Base-by-base conservation (phyloP, 1,140 invertebrate species). In the Neodiprion fabricii region DNA sequence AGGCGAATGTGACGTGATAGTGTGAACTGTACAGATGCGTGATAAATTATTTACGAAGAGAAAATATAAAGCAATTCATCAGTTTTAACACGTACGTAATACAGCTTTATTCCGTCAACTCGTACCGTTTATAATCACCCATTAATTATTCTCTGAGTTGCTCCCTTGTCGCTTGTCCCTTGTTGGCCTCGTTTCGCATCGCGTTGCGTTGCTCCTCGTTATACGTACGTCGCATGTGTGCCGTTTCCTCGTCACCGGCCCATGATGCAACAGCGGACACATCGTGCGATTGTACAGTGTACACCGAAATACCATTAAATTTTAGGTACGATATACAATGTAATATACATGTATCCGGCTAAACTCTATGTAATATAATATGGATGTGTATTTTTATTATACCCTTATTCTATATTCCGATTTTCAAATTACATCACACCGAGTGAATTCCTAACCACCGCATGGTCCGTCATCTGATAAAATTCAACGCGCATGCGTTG, bases 131-230 rank as follows among this genome's bases (percentile, higher is more conserved):
- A 61, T 61, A 61, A 61, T 61, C 53, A 61, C 53, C 53, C 53
- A 61, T 61, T 61, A 61, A 61, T 61, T 61, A 61, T 61, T 61
- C 53, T 17, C 53, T 61, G 11, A 61, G 53, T 61, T 61, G 53
- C 53, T 61, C 53, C 53, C 53, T 61, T 61, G 53, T 61, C 53
- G 53, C 53, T 61, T 61, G 53, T 61, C 53, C 53, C 53, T 61
- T 8, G 53, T 61, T n/a, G 53, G 11, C n/a, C 28, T 40, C 28
- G 5, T 40, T 40, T 5, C 28, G 5, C 28, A 40, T 40, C 28
- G 28, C 28, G 28, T 40, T 40, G 28, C 53, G 53, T 61, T n/a
- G 53, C 53, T 61, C 53, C 11, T 61, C 28, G 28, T 40, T 61
- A 12, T 61, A 14, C 53, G 53, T 61, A 61, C n/a, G 53, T 61